These are phyloP conservation scores for Chloroceryle inda DNA, from an alignment of 2,797 vertebrate genomes.

Conservation along the genomic window DNA sequence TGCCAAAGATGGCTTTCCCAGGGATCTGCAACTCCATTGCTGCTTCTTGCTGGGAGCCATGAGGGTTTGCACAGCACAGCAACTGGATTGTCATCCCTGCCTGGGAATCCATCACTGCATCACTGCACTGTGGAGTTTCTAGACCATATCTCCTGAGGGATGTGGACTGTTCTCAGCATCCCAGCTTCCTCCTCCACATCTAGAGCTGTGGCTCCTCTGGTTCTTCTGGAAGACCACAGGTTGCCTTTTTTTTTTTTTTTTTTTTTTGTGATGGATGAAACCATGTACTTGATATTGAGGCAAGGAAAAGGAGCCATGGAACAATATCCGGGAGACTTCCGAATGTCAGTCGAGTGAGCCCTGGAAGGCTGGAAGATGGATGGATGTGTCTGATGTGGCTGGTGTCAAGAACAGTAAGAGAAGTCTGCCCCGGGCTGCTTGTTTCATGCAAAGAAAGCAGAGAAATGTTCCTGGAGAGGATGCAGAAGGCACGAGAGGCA, in stretches of 20 bases:
- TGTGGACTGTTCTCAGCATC: not conserved
- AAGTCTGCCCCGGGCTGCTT: not conserved
- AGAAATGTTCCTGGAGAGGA: not conserved
- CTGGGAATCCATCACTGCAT: not conserved
- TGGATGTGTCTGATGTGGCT: not conserved
- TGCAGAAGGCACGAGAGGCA: not conserved
- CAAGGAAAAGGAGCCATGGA: not conserved
- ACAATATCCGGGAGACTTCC: not conserved
- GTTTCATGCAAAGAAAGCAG: not conserved
- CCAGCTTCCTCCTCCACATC: not conserved
- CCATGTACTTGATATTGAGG: not conserved
- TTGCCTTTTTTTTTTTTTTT: not conserved
- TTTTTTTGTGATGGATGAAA: not conserved
- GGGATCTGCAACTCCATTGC: not conserved
- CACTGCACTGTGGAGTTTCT: not conserved
- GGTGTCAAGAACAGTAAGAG: not conserved
- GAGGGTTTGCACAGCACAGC: not conserved
- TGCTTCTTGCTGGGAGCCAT: not conserved
- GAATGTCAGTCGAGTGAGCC: not conserved
- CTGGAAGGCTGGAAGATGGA: not conserved
- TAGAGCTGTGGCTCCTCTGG: not conserved
- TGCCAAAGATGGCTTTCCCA: not conserved
- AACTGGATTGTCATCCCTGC: not conserved
- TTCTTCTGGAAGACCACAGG: not conserved
- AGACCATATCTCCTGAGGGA: not conserved